A percentile compares a stretch with the other conserved stretches of the same genome.
phyloP scores from a whole-genome alignment of 1,140 invertebrate genomes.

The Hermetia illucens region DNA sequence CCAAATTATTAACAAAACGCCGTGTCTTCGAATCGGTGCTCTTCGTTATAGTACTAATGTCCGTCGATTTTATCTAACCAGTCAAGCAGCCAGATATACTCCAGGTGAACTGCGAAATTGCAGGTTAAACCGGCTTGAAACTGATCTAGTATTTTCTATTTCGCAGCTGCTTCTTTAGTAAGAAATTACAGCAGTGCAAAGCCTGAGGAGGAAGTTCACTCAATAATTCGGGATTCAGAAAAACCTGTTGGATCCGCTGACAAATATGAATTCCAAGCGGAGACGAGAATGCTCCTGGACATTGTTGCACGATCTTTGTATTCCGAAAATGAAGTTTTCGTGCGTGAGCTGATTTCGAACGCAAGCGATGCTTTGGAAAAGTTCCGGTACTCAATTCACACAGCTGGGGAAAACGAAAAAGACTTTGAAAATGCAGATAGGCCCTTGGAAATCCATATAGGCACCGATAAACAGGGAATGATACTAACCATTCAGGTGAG shows the following conservation, averaged over 20 bases:
- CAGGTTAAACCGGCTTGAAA: no score
- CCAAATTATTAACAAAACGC: no score
- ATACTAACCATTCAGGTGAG: constrained; percentile 72
- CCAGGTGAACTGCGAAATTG: no score
- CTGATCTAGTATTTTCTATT: no score
- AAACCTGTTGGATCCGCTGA: constrained; percentile 37
- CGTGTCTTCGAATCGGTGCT: no score
- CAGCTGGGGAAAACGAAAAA: constrained; percentile 27
- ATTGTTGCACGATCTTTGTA: constrained; percentile 96
- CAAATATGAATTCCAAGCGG: constrained; percentile 86
- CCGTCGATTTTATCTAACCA: no score
- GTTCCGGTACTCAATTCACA: constrained; percentile 58
- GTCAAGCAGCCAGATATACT: no score
- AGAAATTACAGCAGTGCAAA: background rate
- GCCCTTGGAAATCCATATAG: constrained; percentile 74
- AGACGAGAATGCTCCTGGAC: constrained; percentile 87
- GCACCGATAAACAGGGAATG: constrained; percentile 74
- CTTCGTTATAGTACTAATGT: no score
- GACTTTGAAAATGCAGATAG: constrained; percentile 37
- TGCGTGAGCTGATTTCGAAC: constrained; percentile 92
- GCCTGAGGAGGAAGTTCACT: constrained; percentile 19
- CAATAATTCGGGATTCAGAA: constrained; percentile 39
- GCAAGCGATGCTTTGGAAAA: constrained; percentile 95
- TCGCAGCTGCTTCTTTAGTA: no score
- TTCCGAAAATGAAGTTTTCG: constrained; percentile 95